Evolutionary conservation across 2,888 invertebrate species (phyloP).

Genomic region (Portevinia maculata): DNA sequence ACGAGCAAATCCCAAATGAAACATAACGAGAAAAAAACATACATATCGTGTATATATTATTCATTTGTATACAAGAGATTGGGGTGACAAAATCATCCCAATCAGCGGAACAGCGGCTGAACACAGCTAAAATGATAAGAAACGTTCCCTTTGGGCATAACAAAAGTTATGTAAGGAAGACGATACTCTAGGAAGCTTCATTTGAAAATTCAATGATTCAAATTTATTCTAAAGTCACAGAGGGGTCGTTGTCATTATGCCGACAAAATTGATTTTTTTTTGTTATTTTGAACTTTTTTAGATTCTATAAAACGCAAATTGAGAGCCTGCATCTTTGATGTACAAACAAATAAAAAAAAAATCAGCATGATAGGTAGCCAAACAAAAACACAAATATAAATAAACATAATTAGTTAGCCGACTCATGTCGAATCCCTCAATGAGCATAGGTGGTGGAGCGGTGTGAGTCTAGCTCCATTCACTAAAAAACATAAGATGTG

Average conservation of each 20-base stretch:
- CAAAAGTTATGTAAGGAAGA: neutral
- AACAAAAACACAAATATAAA: constrained; percentile 1
- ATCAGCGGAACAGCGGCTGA: constrained; percentile 20
- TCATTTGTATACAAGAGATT: constrained; percentile 34
- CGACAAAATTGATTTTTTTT: constrained; percentile 9
- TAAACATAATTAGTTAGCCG: constrained; percentile 42
- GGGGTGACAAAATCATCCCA: constrained; percentile 41
- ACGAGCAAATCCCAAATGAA: neutral
- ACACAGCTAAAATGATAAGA: constrained; percentile 38
- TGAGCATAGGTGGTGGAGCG: neutral
- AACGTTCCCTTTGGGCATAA: neutral
- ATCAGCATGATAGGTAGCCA: neutral
- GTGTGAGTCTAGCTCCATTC: too few species aligned
- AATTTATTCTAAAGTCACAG: constrained; percentile 60
- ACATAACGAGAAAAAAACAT: neutral
- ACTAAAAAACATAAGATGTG: too few species aligned
- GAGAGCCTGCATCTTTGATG: constrained; percentile 21
- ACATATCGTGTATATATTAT: neutral
- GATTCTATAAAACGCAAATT: constrained; percentile 40
- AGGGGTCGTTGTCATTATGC: constrained; percentile 43
- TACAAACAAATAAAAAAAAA: constrained; percentile 10
- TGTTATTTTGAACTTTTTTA: constrained; percentile 1
- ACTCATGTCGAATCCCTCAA: constrained; percentile 16
- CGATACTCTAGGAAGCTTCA: constrained; percentile 27
- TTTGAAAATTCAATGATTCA: constrained; percentile 56